These are phyloP conservation scores for Drosophila kuntzei DNA, from an alignment of 2,888 invertebrate species.

Conservation along the genomic window DNA sequence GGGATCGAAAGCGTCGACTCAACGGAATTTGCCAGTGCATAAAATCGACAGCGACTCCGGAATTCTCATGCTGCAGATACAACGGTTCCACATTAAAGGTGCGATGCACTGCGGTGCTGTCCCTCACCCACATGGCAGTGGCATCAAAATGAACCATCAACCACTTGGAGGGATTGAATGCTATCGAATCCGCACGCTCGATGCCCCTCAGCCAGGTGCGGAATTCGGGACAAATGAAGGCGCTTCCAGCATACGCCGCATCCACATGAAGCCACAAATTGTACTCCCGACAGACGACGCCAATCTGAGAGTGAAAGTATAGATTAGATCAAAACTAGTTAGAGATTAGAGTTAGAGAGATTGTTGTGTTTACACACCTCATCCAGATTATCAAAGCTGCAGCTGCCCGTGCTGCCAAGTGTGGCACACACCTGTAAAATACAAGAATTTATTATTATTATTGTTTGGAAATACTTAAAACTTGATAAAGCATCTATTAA, in stretches of 20 bases:
- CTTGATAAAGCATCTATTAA: not conserved
- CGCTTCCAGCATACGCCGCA: slow-evolving; percentile 98
- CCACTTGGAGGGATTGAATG: slow-evolving; percentile 99
- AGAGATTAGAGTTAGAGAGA: not conserved
- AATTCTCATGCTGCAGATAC: slow-evolving; percentile 98
- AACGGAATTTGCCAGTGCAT: slow-evolving; percentile 99
- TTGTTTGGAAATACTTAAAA: not conserved
- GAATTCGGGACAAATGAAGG: slow-evolving; percentile 98
- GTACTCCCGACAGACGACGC: slow-evolving; percentile 90
- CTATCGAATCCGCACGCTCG: slow-evolving; percentile 96
- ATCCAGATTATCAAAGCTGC: slow-evolving; percentile 96
- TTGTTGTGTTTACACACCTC: slow-evolving; percentile 74
- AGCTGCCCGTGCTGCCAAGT: slow-evolving; percentile 98
- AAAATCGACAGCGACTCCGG: slow-evolving; percentile 97
- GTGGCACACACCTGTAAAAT: slow-evolving; percentile 94
- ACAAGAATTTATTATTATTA: not conserved
- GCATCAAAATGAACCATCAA: slow-evolving; percentile 99
- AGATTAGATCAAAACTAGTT: not conserved
- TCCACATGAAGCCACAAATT: slow-evolving; percentile 98
- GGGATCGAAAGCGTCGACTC: slow-evolving; percentile 95
- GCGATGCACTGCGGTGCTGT: slow-evolving; percentile 95
- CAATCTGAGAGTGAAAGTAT: slow-evolving; percentile 84
- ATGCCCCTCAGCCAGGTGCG: slow-evolving; percentile 95
- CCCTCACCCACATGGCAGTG: slow-evolving; percentile 99
- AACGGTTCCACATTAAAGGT: slow-evolving; percentile 99